These are phyloP conservation scores for Apamea crenata DNA, from an alignment of 2,888 invertebrate species.

Conservation along the genomic window DNA sequence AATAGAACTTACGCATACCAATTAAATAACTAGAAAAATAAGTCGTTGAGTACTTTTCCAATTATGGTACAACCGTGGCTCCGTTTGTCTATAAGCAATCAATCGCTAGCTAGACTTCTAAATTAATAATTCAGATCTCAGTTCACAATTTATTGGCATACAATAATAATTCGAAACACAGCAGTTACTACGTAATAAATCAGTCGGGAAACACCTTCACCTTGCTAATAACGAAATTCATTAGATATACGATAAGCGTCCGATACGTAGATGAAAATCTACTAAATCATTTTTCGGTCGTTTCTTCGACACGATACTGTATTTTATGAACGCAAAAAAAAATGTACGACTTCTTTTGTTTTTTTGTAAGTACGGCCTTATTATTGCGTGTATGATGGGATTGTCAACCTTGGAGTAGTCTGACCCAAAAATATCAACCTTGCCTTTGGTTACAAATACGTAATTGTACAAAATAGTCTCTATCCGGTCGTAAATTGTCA, in stretches of 20 bases:
- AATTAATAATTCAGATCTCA: slow-evolving; percentile 49
- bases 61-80: slow-evolving; percentile 8
- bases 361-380: slow-evolving; percentile 7
- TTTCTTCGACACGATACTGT: slow-evolving; percentile 23
- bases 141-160: slow-evolving; percentile 37
- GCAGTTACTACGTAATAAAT: slow-evolving; percentile 47
- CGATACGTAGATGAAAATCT: slow-evolving; percentile 56
- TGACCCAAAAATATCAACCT: slow-evolving; percentile 43
- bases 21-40: slow-evolving; percentile 28
- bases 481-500: slow-evolving; percentile 26
- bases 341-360: not conserved
- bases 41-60: slow-evolving; percentile 29
- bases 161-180: slow-evolving; percentile 44
- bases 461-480: slow-evolving; percentile 38
- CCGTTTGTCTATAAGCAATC: slow-evolving; percentile 34
- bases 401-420: slow-evolving; percentile 35
- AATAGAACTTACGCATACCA: slow-evolving; percentile 8
- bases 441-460: slow-evolving; percentile 25
- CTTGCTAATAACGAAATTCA: slow-evolving; percentile 46
- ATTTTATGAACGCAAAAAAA: slow-evolving; percentile 21
- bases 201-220: slow-evolving; percentile 34
- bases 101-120: slow-evolving; percentile 29
- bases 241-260: slow-evolving; percentile 55
- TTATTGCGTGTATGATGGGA: slow-evolving; percentile 33
- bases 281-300: slow-evolving; percentile 29